Percentiles rank a stretch among this genome's conserved stretches.
These are phyloP conservation scores for Nomada hirtipes DNA, from an alignment of 2,888 invertebrate species.

Conservation along the genomic window DNA sequence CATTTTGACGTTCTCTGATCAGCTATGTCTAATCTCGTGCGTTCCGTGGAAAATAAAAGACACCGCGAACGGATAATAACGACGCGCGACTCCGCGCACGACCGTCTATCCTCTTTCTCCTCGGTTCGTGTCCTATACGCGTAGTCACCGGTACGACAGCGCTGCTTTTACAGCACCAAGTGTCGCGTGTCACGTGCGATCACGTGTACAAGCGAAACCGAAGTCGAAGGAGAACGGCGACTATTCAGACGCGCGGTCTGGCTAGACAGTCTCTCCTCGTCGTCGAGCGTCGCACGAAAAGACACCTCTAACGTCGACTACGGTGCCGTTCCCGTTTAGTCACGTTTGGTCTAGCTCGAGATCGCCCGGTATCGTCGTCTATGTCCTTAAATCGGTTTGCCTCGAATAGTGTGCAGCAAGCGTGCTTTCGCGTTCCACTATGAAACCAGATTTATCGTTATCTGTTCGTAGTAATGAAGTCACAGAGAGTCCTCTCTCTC, in stretches of 20 bases:
- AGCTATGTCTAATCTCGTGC: conserved; percentile 4
- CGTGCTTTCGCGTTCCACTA: background rate
- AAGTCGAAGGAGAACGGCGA: conserved; percentile 51
- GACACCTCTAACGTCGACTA: conserved; percentile 15
- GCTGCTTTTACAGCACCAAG: conserved; percentile 25
- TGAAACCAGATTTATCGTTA: conserved; percentile 6
- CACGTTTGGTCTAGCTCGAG: background rate
- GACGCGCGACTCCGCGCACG: conserved; percentile 45
- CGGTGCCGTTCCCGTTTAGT: conserved; percentile 6
- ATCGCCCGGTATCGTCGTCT: background rate
- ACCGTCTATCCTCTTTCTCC: conserved; percentile 40
- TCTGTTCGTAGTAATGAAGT: background rate
- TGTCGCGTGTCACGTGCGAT: conserved; percentile 59
- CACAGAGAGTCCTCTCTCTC: background rate
- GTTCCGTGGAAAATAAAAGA: conserved; percentile 19
- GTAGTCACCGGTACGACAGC: conserved; percentile 21
- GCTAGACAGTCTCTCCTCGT: conserved; percentile 26
- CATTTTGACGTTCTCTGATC: conserved; percentile 68
- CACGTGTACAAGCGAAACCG: conserved; percentile 55
- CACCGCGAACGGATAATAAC: conserved; percentile 37
- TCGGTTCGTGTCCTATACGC: conserved; percentile 29
- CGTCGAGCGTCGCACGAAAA: conserved; percentile 33
- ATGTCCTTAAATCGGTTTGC: background rate
- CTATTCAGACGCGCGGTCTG: conserved; percentile 23
- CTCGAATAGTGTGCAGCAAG: background rate